phyloP scores from a whole-genome alignment of 92 coral and sea anemone genomes.

The Chrysogorgia sp. region DNA sequence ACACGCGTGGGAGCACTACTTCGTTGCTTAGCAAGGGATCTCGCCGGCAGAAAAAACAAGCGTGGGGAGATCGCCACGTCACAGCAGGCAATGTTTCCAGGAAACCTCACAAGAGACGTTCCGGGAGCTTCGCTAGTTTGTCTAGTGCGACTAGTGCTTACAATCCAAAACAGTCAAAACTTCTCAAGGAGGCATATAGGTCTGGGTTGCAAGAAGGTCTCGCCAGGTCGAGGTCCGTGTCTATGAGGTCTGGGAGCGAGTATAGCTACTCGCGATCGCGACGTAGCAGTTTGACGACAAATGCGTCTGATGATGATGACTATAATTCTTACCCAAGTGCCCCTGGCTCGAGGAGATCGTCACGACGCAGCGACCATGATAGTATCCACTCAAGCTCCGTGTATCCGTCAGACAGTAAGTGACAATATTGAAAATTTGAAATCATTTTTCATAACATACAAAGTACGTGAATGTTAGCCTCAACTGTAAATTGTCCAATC shows the following conservation, averaged over 20 bases:
- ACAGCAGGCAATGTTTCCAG: slow-evolving; percentile 5
- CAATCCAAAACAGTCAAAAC: slow-evolving; percentile 14
- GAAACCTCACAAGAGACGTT: neutral
- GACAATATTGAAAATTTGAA: neutral
- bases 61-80: slow-evolving; percentile 3
- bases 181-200: slow-evolving; percentile 5
- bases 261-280: slow-evolving; percentile 5
- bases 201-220: slow-evolving; percentile 5
- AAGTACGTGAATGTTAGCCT: no score
- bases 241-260: neutral
- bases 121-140: slow-evolving; percentile 31
- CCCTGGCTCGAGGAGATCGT: slow-evolving; percentile 16
- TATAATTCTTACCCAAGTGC: slow-evolving; percentile 16
- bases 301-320: slow-evolving; percentile 14
- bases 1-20: slow-evolving; percentile 41
- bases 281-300: slow-evolving; percentile 29
- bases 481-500: no score
- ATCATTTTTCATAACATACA: neutral
- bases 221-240: slow-evolving; percentile 6
- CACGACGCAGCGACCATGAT: slow-evolving; percentile 2
- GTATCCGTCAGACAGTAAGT: slow-evolving; percentile 19
- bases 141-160: slow-evolving; percentile 10
- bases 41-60: slow-evolving; percentile 14
- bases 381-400: slow-evolving; percentile 20
- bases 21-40: slow-evolving; percentile 18